Percentiles rank a stretch among this genome's conserved stretches.
Conservation (phyloP, 2,888 invertebrate species). For the Ligdia adustata region DNA sequence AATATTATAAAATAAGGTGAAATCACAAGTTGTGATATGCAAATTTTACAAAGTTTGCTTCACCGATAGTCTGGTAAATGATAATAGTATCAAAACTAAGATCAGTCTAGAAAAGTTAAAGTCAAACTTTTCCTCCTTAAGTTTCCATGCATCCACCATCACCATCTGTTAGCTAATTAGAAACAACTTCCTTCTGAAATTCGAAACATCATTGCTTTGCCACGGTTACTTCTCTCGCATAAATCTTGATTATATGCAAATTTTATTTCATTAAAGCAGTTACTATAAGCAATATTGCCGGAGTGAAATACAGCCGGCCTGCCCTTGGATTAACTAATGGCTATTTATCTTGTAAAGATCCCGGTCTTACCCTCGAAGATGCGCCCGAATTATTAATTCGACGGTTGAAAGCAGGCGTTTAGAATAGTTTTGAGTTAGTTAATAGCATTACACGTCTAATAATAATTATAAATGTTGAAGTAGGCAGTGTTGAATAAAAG, state of each 20-base stretch:
- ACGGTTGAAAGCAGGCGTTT: constrained; percentile 17
- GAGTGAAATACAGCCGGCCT: constrained; percentile 73
- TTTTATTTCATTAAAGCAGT: constrained; percentile 83
- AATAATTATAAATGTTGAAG: no score
- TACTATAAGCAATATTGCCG: constrained; percentile 75
- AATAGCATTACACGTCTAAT: no score
- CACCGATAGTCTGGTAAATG: no score
- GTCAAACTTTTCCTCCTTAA: constrained; percentile 6
- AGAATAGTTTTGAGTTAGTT: no score
- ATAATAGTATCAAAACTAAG: no score
- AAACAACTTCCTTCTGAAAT: constrained; percentile 52
- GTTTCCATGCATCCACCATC: constrained; percentile 16
- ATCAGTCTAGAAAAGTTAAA: neutral
- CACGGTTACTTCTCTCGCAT: constrained; percentile 60
- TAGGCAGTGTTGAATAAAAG: no score
- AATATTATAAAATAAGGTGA: no score
- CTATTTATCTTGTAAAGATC: constrained; percentile 81
- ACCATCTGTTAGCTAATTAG: constrained; percentile 41
- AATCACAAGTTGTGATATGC: no score
- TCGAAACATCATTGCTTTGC: constrained; percentile 70
- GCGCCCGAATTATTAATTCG: constrained; percentile 68
- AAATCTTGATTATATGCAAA: constrained; percentile 83
- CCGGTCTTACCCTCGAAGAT: constrained; percentile 60
- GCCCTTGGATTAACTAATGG: constrained; percentile 81
- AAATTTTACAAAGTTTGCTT: no score